phyloP scores from a whole-genome alignment of 2,797 vertebrate genomes.

The Cirrhinus mrigala region DNA sequence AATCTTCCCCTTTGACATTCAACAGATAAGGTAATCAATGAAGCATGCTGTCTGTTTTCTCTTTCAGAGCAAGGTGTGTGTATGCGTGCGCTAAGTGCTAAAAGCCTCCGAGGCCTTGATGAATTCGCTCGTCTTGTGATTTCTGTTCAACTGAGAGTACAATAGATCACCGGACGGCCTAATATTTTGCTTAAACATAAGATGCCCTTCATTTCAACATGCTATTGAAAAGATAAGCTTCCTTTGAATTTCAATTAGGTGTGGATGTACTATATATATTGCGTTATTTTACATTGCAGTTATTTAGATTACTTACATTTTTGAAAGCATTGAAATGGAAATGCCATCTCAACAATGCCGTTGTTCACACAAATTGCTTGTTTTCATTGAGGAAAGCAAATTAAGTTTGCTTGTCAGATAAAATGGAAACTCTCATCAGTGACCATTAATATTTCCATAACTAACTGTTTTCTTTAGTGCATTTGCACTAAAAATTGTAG shows the following conservation, averaged over 20 bases:
- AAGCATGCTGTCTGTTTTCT: constrained; percentile 50
- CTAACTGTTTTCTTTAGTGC: not conserved
- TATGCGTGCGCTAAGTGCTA: constrained; percentile 25
- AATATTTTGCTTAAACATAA: constrained; percentile 18
- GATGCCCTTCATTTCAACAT: not conserved
- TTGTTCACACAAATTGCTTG: not conserved
- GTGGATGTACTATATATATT: not conserved
- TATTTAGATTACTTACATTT: not conserved
- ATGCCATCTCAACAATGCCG: not conserved
- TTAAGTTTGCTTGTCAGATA: not conserved
- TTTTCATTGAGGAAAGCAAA: not conserved
- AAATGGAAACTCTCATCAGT: not conserved
- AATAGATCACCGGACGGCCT: constrained; percentile 10
- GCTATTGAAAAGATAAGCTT: not conserved
- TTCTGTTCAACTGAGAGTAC: constrained; percentile 9
- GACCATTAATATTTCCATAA: not conserved
- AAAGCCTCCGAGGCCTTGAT: constrained; percentile 26
- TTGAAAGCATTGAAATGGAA: not conserved
- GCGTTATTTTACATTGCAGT: not conserved
- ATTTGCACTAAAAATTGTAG: not conserved
- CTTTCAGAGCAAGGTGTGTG: constrained; percentile 38
- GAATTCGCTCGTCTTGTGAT: constrained; percentile 38
- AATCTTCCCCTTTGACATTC: constrained; percentile 56
- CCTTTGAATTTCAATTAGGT: not conserved
- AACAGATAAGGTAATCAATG: constrained; percentile 60